These are phyloP conservation scores for Mustela nigripes DNA, from an alignment of 2,113 vertebrate genomes.

Conservation along the genomic window DNA sequence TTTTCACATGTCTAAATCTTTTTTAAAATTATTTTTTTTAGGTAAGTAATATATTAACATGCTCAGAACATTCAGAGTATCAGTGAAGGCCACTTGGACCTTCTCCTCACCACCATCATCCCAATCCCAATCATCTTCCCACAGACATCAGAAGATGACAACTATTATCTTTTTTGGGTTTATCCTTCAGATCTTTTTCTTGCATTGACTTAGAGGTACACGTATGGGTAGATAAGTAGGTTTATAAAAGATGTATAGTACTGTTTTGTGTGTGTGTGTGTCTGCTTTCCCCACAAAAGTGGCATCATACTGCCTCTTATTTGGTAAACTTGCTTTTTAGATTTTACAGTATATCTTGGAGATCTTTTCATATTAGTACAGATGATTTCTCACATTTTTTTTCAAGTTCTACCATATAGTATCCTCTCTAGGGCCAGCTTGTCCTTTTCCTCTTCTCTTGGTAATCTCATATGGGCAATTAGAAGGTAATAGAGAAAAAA, in stretches of 20 bases:
- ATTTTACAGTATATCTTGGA: neutral
- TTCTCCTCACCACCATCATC: neutral
- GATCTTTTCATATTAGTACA: constrained; percentile 31
- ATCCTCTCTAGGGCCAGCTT: constrained; percentile 1
- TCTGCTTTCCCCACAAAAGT: neutral
- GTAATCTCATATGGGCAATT: constrained; percentile 38
- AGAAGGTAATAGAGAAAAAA: constrained; percentile 46
- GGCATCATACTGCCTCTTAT: neutral
- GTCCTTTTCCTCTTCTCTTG: constrained; percentile 48
- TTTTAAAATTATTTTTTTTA: neutral
- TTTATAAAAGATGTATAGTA: neutral
- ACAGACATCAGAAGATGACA: neutral
- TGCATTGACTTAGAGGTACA: neutral
- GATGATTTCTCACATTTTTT: constrained; percentile 22
- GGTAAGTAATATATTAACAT: neutral
- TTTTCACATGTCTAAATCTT: constrained; percentile 3
- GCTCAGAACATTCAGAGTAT: neutral
- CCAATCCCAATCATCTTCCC: neutral
- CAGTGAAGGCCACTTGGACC: neutral
- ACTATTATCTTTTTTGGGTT: neutral
- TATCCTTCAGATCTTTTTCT: neutral
- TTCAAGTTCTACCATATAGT: neutral
- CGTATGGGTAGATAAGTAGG: neutral
- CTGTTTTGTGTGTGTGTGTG: neutral
- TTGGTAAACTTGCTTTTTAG: constrained; percentile 10